Base-by-base conservation (phyloP, 2,888 invertebrate genomes). In the Hartigia nigra region DNA sequence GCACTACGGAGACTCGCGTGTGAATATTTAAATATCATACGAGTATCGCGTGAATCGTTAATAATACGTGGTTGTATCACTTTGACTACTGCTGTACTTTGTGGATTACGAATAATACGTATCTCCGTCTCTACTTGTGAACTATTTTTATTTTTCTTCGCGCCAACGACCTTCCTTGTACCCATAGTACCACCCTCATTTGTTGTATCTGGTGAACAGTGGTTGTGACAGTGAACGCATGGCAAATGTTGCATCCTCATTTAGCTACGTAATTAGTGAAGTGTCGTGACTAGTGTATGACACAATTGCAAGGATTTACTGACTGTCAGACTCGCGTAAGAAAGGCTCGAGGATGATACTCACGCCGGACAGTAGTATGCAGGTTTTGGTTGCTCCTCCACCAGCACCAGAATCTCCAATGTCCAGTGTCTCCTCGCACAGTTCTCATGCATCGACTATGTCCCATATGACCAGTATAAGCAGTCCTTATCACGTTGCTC, bases 301-400 rank as follows among this genome's bases (percentile, higher is more conserved):
- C 70, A 32, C 32, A n/a, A 31, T n/a, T n/a, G 55, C 35, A 74
- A 12, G 12, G 14, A 31, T 69, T 36, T 55, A 55, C 76, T 81
- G 81, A 77, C 69, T 76, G 79, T 79, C 79, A 36, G 69, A 78
- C 12, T 72, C 4, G 23, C 72, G n/a, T 31, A 12, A 72, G 14
- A 12, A 9, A 72, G 72, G 72, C 31, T 75, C 80, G 84, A 90
- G 86, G 78, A 95, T 95, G 95, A 93, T 93, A 87, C 93, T 95
- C 90, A 93, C 95, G 88, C 94, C 95, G 90, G 95, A 95, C 91
- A 95, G 95, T 91, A 94, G 93, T 87, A 93, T 93, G 89, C 93
- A 92, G 87, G 89, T 93, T 90, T 78, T 81, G 70, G 74, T 92
- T 93, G 86, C 91, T 79, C 88, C 87, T 55, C 84, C 91, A 12